Base-by-base conservation (phyloP, 2,888 invertebrate genomes). In the Heteropelma amictum region DNA sequence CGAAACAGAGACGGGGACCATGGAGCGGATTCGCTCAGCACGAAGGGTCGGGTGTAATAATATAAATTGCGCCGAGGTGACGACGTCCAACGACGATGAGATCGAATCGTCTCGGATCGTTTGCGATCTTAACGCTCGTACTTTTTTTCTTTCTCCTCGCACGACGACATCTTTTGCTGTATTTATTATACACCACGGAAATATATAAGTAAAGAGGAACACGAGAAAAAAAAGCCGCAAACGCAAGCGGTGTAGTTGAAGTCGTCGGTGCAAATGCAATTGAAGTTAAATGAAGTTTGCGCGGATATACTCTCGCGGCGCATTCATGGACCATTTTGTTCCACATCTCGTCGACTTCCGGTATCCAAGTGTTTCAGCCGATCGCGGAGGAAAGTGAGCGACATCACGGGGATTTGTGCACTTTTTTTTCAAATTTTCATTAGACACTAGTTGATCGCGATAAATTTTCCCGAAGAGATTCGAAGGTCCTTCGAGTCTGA, bases 71-170 rank as follows among this genome's bases (percentile, higher is more conserved):
- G 54, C 51, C 61, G 14, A 30, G 68, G 63, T n/a, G 68, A 68
- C 63, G 72, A 73, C 68, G 68, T 68, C 72, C 65, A 30, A 38
- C 60, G 45, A 65, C 72, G 72, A 65, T 53, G 54, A 68, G 68
- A 73, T 73, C 72, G 30, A 68, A 68, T 68, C 68, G 61, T 56
- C 45, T 23, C 35, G 38, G 54, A 54, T 61, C 68, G 63, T 68
- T 49, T 38, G 54, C 30, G 68, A 68, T 73, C 61, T 73, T 49
- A 73, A 73, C 68, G 49, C 72, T 72, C 67, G 23, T 23, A 7
- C 14, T 35, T 28, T 42, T 33, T 12, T 33, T 45, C 33, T 67
- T 60, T 53, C 38, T 45, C 54, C 45, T 70, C 68, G 10, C 47
- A 45, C 51, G 19, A 14, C 51, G 51, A 51, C 38, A 64, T 64